Conservation (phyloP, 2,888 invertebrate genomes). For the Mimachlamys varia region DNA sequence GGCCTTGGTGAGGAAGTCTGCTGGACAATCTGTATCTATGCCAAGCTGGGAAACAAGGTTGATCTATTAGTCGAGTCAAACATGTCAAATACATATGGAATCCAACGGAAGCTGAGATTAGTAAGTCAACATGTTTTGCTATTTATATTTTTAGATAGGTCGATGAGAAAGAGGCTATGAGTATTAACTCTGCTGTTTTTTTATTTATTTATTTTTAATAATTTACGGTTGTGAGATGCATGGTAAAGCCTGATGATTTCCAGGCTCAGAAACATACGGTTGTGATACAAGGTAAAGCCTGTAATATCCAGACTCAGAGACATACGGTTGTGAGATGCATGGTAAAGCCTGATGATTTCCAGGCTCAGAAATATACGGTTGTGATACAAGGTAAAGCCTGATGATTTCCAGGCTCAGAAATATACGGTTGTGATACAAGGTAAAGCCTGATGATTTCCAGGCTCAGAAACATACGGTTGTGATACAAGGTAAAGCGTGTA, state of each 20-base stretch:
- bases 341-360: too few relatives aligned
- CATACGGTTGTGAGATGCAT: not conserved
- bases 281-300: too few relatives aligned
- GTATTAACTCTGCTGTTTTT: too few relatives aligned
- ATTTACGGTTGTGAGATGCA: too few relatives aligned
- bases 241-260: too few relatives aligned
- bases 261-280: slow-evolving; percentile 56
- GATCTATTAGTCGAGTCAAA: slow-evolving; percentile 8
- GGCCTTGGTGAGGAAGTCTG: slow-evolving; percentile 80
- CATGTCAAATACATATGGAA: not conserved
- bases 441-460: not conserved
- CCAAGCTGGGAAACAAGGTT: slow-evolving; percentile 84
- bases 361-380: slow-evolving; percentile 56
- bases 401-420: not conserved
- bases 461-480: slow-evolving; percentile 56
- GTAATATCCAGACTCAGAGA: not conserved
- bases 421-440: slow-evolving; percentile 54
- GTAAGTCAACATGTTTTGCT: too few relatives aligned
- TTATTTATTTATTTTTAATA: too few relatives aligned
- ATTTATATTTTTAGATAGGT: too few relatives aligned
- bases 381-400: too few relatives aligned
- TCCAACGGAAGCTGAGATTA: not conserved
- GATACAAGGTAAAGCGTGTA: too few relatives aligned
- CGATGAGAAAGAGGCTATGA: too few relatives aligned
- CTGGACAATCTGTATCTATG: slow-evolving; percentile 83